Evolutionary conservation across 2,113 vertebrate genomes (phyloP), one percentile per base, ranked within the genome.

Genomic region (Pangasianodon hypophthalmus): DNA sequence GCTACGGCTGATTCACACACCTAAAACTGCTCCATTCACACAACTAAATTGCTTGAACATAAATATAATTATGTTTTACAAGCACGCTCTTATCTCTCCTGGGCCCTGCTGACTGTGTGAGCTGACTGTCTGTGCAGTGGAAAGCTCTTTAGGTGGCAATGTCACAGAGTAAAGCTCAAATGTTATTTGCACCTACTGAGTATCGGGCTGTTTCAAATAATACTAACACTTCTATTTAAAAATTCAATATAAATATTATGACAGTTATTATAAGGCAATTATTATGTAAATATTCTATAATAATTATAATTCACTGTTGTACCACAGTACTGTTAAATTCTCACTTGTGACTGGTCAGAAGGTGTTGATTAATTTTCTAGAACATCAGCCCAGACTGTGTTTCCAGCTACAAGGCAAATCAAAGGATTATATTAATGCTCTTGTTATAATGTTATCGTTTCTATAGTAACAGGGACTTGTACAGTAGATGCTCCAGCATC

Each of bases 31-130:
- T 94, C 93, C 93, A 94, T 95, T 96, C 95, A 95, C 89, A 58
- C 80, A 87, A 92, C 32, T 89, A 90, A 91, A 93, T 85, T 91
- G 92, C 91, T 88, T 85, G 87, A 91, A 95, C 92, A 86, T 94
- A 93, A 95, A 95, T 94, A 95, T 95, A 96, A 95, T 96, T 95
- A 95, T 95, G 95, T 95, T 96, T 94, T 94, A 95, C 94, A 95
- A 95, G 93, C 91, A 92, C 91, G 92, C 93, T 91, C 94, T 96
- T 96, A 96, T 96, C 95, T 95, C 93, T 91, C 92, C 95, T 94
- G 93, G 93, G 93, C 93, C 85, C 90, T 58, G 86, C 92, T 73
- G 89, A 92, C 93, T 93, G 92, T 89, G 89, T 4, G 90, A 87
- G 92, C 87, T 56, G 92, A 37, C 37, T 37, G 37, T 37, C 37